These are phyloP conservation scores for Rhabdomys pumilio DNA, from an alignment of 2,797 vertebrate species.

Conservation along the genomic window DNA sequence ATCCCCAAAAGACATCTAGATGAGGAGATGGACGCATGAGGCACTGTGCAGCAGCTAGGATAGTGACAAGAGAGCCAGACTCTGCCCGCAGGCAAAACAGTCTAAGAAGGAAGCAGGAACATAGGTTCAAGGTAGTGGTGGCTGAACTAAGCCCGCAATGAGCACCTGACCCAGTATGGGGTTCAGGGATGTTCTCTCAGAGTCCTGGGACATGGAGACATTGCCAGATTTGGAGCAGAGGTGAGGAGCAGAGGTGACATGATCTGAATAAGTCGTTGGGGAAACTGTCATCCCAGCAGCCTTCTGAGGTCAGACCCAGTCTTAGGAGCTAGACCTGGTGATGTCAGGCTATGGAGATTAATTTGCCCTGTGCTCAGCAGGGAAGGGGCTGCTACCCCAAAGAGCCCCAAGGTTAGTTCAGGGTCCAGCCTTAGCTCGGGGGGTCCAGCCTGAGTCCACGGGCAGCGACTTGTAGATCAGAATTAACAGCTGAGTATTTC, in stretches of 20 bases:
- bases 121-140: neutral
- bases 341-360: conserved; percentile 45
- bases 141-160: too few species aligned
- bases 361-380: conserved; percentile 19
- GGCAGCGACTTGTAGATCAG: neutral
- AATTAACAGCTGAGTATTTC: conserved; percentile 53
- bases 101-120: neutral
- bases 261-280: conserved; percentile 22
- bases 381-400: conserved; percentile 62
- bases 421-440: neutral
- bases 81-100: neutral
- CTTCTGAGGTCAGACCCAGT: conserved; percentile 51
- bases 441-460: neutral
- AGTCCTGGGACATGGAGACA: conserved; percentile 14
- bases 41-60: neutral
- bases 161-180: neutral
- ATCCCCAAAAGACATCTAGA: neutral
- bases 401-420: conserved; percentile 29
- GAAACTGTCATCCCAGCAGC: conserved; percentile 42
- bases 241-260: conserved; percentile 18
- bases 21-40: neutral
- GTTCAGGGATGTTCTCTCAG: neutral
- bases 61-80: neutral
- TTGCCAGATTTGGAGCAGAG: conserved; percentile 8
- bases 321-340: conserved; percentile 70